Evolutionary conservation across 2,797 vertebrate species (phyloP), one percentile per base, ranked within the genome.

Genomic region (Macropus fuliginosus): DNA sequence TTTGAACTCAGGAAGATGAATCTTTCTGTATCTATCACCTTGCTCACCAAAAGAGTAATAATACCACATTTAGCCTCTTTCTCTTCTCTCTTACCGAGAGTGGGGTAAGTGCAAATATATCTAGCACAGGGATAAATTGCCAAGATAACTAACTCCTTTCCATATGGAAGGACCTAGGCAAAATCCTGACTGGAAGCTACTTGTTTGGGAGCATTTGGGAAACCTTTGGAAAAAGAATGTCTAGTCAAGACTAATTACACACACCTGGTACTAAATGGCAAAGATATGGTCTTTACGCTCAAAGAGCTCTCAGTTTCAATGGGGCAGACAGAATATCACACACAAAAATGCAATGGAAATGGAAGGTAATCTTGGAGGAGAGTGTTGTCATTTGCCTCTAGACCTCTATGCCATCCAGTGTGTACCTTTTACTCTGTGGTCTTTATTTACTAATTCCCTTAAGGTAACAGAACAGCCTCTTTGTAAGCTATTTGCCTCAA

Each of bases 151-250:
- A 57, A 91, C 27, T 8, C 10, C 10, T 40, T 57, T 92, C 21
- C 28, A n/a, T n/a, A n/a, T 6, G n/a, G 34, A 66, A 46, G 40
- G 12, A 56, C 74, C n/a, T 57, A 34, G 34, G 52, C 91, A 91
- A 66, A 56, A 40, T 96, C 62, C 12, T 87, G 74, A 92, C 46
- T 92, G 34, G 66, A 87, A 87, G 13, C 10, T 91, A 91, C 8
- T 31, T 92, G 21, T 66, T 34, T 93, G 27, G 54, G 54, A 96
- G 16, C 54, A 90, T 56, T 81, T 87, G 90, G 59, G 91, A 96
- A 94, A 92, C 52, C 31, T 93, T 66, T 66, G 5, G 29, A 66
- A 66, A 34, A n/a, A 66, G 13, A 62, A 62, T 66, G 34, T 1
- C 34, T 66, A n/a, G 13, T n/a, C 14, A 66, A 66, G 62, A 34